Percentiles rank a stretch among this genome's conserved stretches.
Conservation (phyloP, 2,888 invertebrate genomes). For the Diloba caeruleocephala region DNA sequence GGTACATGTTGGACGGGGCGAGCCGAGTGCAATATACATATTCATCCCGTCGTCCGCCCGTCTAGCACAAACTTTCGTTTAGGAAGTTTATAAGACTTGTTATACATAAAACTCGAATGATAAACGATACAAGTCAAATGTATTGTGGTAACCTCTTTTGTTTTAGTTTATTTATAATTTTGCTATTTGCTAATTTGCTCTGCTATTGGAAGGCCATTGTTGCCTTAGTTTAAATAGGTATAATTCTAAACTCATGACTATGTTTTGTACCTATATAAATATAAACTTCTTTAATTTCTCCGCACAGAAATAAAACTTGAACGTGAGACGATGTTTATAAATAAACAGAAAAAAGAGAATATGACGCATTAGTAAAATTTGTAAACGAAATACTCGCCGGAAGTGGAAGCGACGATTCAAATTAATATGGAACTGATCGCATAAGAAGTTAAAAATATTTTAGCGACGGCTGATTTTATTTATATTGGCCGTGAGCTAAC, state of each 20-base stretch:
- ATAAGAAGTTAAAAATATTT: constrained; percentile 25
- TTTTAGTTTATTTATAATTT: not conserved
- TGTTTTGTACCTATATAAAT: no score
- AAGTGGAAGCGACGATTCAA: constrained; percentile 7
- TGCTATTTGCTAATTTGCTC: not conserved
- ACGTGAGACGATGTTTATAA: no score
- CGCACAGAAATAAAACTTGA: no score
- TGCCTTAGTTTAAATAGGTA: no score
- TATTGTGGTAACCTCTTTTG: not conserved
- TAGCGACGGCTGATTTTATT: constrained; percentile 1
- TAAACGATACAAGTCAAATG: constrained; percentile 3
- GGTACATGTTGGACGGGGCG: constrained; percentile 47
- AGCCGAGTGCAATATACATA: constrained; percentile 47
- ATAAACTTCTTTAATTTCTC: no score
- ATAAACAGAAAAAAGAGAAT: no score
- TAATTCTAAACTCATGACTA: no score
- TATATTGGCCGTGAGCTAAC: not conserved
- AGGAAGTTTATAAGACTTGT: constrained; percentile 12
- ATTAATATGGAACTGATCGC: constrained; percentile 7
- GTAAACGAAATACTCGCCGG: no score
- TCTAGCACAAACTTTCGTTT: constrained; percentile 26
- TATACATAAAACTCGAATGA: constrained; percentile 8
- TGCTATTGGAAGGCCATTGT: no score
- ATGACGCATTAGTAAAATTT: no score
- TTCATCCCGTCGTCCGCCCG: constrained; percentile 48